Percentiles rank a stretch among this genome's conserved stretches.
Evolutionary conservation across 23 tunicate genomes (phyloP).

Genomic region (Trididemnum miniatum): DNA sequence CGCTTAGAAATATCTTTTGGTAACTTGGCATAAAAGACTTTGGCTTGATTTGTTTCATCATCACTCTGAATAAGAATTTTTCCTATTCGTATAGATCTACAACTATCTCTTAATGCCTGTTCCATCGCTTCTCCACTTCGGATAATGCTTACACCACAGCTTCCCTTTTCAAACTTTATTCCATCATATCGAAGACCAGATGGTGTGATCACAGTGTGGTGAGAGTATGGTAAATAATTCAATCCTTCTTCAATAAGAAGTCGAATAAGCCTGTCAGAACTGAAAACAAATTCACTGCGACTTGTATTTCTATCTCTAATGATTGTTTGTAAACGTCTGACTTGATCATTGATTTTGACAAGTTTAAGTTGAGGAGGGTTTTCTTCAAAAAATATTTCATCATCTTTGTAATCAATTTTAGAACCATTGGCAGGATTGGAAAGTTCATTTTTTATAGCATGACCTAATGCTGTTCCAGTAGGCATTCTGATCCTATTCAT

Average conservation of each 20-base stretch:
- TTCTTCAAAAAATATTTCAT: constrained; percentile 46
- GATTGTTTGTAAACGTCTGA: constrained; percentile 94
- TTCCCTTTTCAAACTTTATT: constrained; percentile 86
- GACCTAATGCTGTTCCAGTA: too few species aligned
- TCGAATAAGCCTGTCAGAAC: constrained; percentile 94
- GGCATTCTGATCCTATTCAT: too few species aligned
- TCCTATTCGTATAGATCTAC: constrained; percentile 95
- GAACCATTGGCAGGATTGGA: too few species aligned
- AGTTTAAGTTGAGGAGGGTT: constrained; percentile 45
- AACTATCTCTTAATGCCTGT: constrained; percentile 91
- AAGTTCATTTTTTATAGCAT: too few species aligned
- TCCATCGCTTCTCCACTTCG: constrained; percentile 98
- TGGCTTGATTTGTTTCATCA: constrained; percentile 83
- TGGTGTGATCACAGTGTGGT: constrained; percentile 68
- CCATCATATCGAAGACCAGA: constrained; percentile 65
- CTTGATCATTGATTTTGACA: constrained; percentile 82
- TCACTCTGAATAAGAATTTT: constrained; percentile 92
- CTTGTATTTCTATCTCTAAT: constrained; percentile 74
- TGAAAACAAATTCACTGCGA: constrained; percentile 90
- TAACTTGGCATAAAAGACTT: constrained; percentile 96
- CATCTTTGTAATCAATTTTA: constrained; percentile 44
- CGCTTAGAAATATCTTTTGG: constrained; percentile 88
- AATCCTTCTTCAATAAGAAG: constrained; percentile 95
- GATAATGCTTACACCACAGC: constrained; percentile 96
- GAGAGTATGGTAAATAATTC: constrained; percentile 75